Evolutionary conservation across 1,140 invertebrate species (phyloP), one percentile per base, ranked within the genome.

Genomic region (Varroa destructor): DNA sequence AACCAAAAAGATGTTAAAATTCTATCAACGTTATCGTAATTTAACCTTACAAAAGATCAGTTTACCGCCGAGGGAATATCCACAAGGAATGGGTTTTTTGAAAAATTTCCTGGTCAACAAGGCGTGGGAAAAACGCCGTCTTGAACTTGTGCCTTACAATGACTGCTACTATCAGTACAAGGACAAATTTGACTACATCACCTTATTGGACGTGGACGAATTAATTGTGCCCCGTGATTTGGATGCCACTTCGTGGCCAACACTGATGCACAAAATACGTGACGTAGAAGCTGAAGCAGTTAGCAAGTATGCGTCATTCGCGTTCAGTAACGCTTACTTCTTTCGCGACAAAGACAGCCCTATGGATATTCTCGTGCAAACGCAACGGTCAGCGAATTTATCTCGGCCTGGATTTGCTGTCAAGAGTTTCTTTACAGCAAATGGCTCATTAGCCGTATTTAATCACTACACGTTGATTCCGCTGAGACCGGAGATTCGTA

Each of bases 141-240:
- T 87, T 79, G 87, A 88, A 77, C 78, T 88, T 54, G 80, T 88
- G 71, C 83, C 87, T 0, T 89, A 88, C 77, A 89, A 89, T 77
- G 87, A 88, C 74, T 87, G 86, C 73, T 84, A 88, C 64, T 88
- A 89, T 77, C 83, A 85, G 75, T 87, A 86, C 78, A 77, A 87
- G 43, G 76, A 83, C 72, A 81, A 81, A 70, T 85, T 85, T 3
- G 79, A 84, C 74, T 88, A 82, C 78, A 81, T 88, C 14, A 76
- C 88, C 6, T 86, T 87, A 6, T 79, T 88, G 73, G 87, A 88
- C 76, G 80, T 87, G 43, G 87, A 88, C 77, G 87, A 88, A 79
- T 81, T 87, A 42, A 82, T 88, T 57, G 79, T 88, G 43, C 87
- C 87, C 1, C 80, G 83, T 76, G 78, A 79, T 71, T 79, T 81